phyloP scores from a whole-genome alignment of 2,113 vertebrate genomes.

The Tetrax tetrax region DNA sequence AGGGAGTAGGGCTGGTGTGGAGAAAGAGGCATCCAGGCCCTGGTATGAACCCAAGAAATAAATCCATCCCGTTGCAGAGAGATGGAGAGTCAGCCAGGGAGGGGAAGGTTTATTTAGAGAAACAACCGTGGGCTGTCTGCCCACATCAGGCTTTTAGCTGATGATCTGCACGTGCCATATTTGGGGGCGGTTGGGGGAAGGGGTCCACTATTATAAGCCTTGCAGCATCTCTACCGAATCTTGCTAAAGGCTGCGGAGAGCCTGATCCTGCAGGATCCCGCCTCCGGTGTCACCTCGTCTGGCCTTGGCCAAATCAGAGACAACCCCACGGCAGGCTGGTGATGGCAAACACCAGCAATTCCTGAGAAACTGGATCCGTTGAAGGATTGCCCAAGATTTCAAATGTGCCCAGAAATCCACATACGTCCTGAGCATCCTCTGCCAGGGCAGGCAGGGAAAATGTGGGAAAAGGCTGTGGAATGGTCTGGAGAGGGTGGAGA shows the following conservation, averaged over 20 bases:
- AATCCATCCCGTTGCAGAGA: neutral
- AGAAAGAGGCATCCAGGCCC: neutral
- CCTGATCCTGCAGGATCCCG: neutral
- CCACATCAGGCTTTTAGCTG: constrained; percentile 64
- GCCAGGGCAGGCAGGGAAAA: neutral
- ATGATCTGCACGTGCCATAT: constrained; percentile 46
- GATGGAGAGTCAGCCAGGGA: constrained; percentile 25
- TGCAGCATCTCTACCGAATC: neutral
- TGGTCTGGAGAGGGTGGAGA: neutral
- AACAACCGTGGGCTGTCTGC: constrained; percentile 63
- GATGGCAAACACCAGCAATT: neutral
- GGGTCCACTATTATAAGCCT: constrained; percentile 33
- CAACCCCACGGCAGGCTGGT: accelerated
- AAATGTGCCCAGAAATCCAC: neutral
- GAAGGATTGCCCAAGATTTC: neutral
- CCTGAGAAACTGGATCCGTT: neutral
- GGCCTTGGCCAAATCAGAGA: neutral
- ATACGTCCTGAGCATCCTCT: neutral
- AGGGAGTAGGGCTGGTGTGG: neutral
- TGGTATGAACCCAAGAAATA: neutral
- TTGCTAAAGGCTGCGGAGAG: neutral
- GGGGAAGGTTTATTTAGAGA: constrained; percentile 66
- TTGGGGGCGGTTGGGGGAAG: constrained; percentile 44
- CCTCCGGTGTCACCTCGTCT: neutral
- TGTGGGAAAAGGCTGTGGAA: neutral